Evolutionary conservation across 2,797 vertebrate species (phyloP).

Genomic region (Liasis olivaceus): DNA sequence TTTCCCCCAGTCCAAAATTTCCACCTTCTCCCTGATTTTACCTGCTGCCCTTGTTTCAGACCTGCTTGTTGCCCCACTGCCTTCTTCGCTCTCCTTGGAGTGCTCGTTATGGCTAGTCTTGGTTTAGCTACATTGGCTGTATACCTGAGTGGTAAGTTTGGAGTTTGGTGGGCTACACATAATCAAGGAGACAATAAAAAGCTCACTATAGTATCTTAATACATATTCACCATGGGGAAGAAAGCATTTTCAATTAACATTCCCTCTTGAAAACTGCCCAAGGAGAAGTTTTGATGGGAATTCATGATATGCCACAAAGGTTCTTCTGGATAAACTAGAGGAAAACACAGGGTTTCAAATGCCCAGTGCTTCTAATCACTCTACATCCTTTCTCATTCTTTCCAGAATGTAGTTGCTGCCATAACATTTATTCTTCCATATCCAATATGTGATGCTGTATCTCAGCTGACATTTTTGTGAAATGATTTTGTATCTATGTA

Average conservation of each 20-base stretch:
- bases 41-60: conserved; percentile 72
- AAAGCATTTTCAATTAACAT: background rate
- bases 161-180: background rate
- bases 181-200: too few species aligned
- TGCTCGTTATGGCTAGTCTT: conserved; percentile 81
- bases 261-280: background rate
- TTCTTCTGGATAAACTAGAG: background rate
- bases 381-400: background rate
- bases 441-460: background rate
- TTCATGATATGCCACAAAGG: background rate
- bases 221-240: background rate
- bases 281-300: background rate
- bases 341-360: background rate
- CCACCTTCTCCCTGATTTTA: conserved; percentile 48
- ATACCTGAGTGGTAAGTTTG: conserved; percentile 74
- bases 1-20: conserved; percentile 54
- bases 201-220: background rate
- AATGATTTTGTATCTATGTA: background rate
- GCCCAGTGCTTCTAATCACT: too few species aligned
- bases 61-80: conserved; percentile 69
- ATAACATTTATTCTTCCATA: background rate
- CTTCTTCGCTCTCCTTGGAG: conserved; percentile 75
- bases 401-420: background rate
- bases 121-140: conserved; percentile 74
- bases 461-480: background rate